Evolutionary conservation across 2,797 vertebrate species (phyloP), one percentile per base, ranked within the genome.

Genomic region (Coranthus polyacanthus): DNA sequence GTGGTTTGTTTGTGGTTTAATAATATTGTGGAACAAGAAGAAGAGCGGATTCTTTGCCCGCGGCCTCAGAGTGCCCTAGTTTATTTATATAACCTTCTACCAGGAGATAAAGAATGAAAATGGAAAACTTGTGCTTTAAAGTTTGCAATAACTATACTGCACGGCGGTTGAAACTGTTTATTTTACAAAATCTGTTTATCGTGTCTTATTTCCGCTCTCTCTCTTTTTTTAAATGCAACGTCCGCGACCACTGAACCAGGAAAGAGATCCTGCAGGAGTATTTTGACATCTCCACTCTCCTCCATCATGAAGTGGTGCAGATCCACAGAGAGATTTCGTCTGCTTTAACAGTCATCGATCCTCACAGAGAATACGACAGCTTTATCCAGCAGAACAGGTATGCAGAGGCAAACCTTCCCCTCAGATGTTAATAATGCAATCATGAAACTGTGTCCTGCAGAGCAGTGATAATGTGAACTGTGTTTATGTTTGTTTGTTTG

Each of bases 191-290:
- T 34, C 24, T 54, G 29, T 26, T 0, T 15, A 21, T 11, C 52
- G 17, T 47, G 21, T 43, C n/a, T 53, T 17, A 15, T 32, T 29
- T 2, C 59, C 2, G 3, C 5, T 24, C 26, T 22, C n/a, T 21
- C 6, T 39, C 21, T 26, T 55, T 55, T 42, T 53, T 52, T 53
- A 32, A 17, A 32, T 46, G 8, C 43, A 7, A 8, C n/a, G 11
- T 46, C 18, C 29, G 15, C 41, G 0, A 11, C 45, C 46, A 5
- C 46, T 61, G 17, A 58, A 39, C 18, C 91, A 98, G 97, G 78
- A 97, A 97, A 88, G 96, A 96, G 85, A 96, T 97, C 79, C 91
- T 99, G 29, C 90, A 92, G 79, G 97, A 99, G 41, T 99, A 98
- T 85, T 92, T 95, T 54, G 94, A 95, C 89, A 94, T 98, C 61